Evolutionary conservation across 2,797 vertebrate species (phyloP), one percentile per base, ranked within the genome.

Genomic region (Gouania willdenowi): DNA sequence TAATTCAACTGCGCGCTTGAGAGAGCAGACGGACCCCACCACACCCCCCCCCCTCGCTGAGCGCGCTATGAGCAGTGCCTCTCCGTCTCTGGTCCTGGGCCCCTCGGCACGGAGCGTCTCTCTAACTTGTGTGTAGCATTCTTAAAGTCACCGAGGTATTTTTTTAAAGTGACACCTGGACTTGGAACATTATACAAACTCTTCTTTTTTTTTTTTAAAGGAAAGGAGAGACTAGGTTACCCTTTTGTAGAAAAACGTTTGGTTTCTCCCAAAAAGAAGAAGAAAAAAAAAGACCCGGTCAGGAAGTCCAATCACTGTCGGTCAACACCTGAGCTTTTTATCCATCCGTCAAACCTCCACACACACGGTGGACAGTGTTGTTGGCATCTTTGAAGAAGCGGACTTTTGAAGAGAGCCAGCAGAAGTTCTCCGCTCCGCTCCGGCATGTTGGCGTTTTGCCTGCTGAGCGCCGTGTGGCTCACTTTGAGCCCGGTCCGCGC

Each of bases 381-480:
- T n/a, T n/a, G n/a, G n/a, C n/a, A n/a, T n/a, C n/a, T n/a, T n/a
- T n/a, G n/a, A n/a, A n/a, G n/a, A n/a, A n/a, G 34, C 56, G 35
- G 68, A 42, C 41, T 66, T 42, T 64, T 55, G 56, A 79, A 73
- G 57, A 64, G 76, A 76, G 66, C 50, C 45, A 23, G 43, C 12
- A 51, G 13, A 60, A 69, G 51, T 67, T 50, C 26, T 2, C 11
- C 10, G 33, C 37, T 35, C 35, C 2, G 48, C 11, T 73, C 77
- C 78, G 83, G 68, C 34, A 91, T 92, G 91, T 84, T 91, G 85
- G 85, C 90, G 77, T 66, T 95, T 52, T 81, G 77, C 59, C 61
- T 92, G 67, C 73, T 96, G 55, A 83, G 89, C 44, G 86, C 88
- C 77, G 81, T 84, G 65, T 92, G 92, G 89, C 84, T 95, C 54